Evolutionary conservation across 2,113 vertebrate species (phyloP).

Genomic region (Zootoca vivipara): DNA sequence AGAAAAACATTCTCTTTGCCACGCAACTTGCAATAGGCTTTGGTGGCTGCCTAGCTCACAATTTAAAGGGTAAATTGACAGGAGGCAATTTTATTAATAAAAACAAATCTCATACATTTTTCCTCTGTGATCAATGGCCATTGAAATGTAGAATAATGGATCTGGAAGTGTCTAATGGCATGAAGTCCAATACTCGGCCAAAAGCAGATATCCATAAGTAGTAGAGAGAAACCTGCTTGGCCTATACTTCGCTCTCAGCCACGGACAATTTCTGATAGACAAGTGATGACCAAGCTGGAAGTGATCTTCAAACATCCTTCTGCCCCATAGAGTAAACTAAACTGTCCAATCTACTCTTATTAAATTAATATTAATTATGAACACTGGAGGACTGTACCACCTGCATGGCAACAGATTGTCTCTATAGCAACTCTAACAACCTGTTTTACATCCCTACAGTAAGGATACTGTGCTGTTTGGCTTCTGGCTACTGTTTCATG

Average conservation of each 20-base stretch:
- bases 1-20: background rate
- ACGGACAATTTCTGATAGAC: background rate
- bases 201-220: background rate
- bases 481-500: background rate
- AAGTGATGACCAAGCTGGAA: background rate
- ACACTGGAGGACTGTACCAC: background rate
- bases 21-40: background rate
- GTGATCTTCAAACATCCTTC: background rate
- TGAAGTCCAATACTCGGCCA: background rate
- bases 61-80: background rate
- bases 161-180: background rate
- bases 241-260: background rate
- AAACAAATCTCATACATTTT: background rate
- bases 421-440: background rate
- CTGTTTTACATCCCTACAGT: background rate
- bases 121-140: background rate
- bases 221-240: background rate
- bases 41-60: constrained; percentile 17
- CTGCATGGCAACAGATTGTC: background rate
- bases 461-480: background rate
- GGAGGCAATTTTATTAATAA: background rate
- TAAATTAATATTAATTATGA: background rate
- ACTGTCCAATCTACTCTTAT: background rate
- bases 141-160: background rate
- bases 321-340: background rate